These are phyloP conservation scores for Spinus pinus DNA, from an alignment of 2,797 vertebrate genomes.

Conservation along the genomic window DNA sequence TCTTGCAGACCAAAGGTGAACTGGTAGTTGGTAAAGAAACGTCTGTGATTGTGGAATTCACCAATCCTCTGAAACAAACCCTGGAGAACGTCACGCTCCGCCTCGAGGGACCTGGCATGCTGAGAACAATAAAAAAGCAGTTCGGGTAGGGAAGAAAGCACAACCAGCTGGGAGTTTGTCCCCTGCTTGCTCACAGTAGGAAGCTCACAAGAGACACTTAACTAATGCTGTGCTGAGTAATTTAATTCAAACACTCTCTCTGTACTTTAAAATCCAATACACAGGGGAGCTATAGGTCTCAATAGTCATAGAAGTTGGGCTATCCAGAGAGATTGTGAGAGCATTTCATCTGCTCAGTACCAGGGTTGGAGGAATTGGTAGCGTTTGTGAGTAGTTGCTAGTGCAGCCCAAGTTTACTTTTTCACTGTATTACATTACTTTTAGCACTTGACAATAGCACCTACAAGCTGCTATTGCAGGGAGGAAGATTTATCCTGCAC, in stretches of 20 bases:
- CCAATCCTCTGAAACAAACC: constrained; percentile 84
- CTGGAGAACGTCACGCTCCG: constrained; percentile 81
- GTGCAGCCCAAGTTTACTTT: background rate
- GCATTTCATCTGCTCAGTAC: background rate
- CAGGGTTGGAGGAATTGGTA: background rate
- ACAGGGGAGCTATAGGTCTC: background rate
- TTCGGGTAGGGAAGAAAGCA: constrained; percentile 80
- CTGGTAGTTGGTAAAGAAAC: constrained; percentile 78
- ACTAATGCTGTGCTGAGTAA: background rate
- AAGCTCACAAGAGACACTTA: background rate
- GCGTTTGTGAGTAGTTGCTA: background rate
- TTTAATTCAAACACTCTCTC: constrained; percentile 1
- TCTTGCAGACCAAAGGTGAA: constrained; percentile 77
- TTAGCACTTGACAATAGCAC: constrained; percentile 28
- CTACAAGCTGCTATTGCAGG: background rate
- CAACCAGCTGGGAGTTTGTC: background rate
- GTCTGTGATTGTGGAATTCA: constrained; percentile 85
- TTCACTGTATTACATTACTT: constrained; percentile 10
- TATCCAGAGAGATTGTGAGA: background rate
- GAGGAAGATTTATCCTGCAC: background rate
- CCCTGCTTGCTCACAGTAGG: background rate
- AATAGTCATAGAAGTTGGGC: background rate
- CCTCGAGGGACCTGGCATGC: constrained; percentile 87
- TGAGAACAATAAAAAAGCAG: constrained; percentile 74
- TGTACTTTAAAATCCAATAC: background rate